Conservation (phyloP, 2,888 invertebrate species). For the Brachylomia viminalis region DNA sequence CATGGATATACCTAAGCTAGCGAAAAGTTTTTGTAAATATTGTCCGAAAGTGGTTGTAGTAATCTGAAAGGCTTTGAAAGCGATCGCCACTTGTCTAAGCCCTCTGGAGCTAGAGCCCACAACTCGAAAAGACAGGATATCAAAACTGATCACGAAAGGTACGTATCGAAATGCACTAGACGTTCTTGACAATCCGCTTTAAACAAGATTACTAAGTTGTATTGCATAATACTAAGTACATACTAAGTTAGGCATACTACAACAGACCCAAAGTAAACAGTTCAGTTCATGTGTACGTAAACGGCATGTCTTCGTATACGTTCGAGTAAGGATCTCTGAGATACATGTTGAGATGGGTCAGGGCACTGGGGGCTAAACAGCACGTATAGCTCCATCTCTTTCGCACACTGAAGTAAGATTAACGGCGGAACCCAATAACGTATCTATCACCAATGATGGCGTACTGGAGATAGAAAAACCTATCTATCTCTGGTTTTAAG, state of each 20-base stretch:
- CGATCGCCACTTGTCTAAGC: no score
- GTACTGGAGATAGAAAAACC: no score
- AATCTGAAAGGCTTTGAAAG: no score
- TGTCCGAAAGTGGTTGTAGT: no score
- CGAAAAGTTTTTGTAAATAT: no score
- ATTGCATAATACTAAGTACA: constrained; percentile 20
- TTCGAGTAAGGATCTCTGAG: constrained; percentile 22
- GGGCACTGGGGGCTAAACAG: not conserved
- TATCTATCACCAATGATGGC: no score
- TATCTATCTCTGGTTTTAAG: no score
- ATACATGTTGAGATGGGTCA: constrained; percentile 32
- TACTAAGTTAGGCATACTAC: constrained; percentile 45
- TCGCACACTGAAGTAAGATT: not conserved
- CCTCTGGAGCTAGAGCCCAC: no score
- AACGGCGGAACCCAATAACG: no score
- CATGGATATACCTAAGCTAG: no score
- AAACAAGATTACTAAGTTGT: constrained; percentile 25
- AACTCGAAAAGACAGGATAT: not conserved
- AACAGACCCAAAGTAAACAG: constrained; percentile 35
- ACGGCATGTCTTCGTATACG: constrained; percentile 19
- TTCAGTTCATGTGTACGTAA: constrained; percentile 34
- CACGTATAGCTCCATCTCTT: not conserved
- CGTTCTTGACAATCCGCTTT: constrained; percentile 8
- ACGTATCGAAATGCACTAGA: not conserved
- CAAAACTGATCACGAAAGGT: not conserved